Percentiles rank a stretch among this genome's conserved stretches.
Evolutionary conservation across 1,140 invertebrate species (phyloP).

Genomic region (Mesaphorura yosii): DNA sequence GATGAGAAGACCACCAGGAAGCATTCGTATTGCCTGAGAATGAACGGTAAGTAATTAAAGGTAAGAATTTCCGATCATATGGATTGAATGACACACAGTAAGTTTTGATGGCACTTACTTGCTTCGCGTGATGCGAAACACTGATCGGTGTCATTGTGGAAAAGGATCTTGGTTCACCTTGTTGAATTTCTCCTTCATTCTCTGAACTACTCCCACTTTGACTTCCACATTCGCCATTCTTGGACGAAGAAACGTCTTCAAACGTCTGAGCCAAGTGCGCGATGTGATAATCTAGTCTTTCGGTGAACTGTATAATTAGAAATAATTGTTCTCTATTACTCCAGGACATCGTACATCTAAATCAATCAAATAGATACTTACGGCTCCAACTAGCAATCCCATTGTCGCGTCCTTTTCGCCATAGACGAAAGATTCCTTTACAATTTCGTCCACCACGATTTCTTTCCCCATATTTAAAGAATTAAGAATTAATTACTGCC

Average conservation of each 20-base stretch:
- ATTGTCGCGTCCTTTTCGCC: slow-evolving; percentile 3
- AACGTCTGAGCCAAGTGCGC: slow-evolving; percentile 23
- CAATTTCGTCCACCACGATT: slow-evolving; percentile 17
- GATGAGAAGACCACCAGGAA: slow-evolving; percentile 67
- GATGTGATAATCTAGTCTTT: slow-evolving; percentile 16
- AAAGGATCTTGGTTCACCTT: slow-evolving; percentile 2
- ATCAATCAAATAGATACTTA: slow-evolving; percentile 7
- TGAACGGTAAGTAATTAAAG: slow-evolving; percentile 7
- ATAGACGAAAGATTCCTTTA: slow-evolving; percentile 17
- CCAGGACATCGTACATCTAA: neutral
- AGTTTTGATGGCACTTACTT: slow-evolving; percentile 22
- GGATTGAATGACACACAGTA: neutral
- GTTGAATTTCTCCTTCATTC: too few relatives aligned
- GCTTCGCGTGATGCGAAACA: slow-evolving; percentile 38
- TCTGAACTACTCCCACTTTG: too few relatives aligned
- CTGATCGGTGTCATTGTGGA: slow-evolving; percentile 20
- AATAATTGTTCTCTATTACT: too few relatives aligned
- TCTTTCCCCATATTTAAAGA: slow-evolving; percentile 10
- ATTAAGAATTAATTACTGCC: too few relatives aligned
- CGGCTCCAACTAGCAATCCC: slow-evolving; percentile 26
- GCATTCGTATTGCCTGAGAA: slow-evolving; percentile 57
- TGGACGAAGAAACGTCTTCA: slow-evolving; percentile 32
- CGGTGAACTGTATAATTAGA: slow-evolving; percentile 14
- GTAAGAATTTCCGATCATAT: neutral
- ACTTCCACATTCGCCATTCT: too few relatives aligned